These are phyloP conservation scores for pig (Sus scrofa) DNA, from an alignment of 2,113 vertebrate species.

Conservation along the genomic window DNA sequence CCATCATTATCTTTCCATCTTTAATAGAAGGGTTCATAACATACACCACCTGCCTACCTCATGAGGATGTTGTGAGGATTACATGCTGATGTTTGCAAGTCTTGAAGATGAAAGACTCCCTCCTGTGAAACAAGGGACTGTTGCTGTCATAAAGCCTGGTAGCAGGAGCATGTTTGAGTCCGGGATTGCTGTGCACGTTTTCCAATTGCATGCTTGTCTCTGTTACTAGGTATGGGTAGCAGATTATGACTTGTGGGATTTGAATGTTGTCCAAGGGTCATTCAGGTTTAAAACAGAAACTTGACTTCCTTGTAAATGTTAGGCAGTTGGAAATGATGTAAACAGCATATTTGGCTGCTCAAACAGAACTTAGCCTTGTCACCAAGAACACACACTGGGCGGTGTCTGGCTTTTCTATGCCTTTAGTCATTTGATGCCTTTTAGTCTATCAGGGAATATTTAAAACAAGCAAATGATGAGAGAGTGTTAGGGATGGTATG, in stretches of 20 bases:
- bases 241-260: background rate
- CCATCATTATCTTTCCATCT: slow-evolving; percentile 11
- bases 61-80: slow-evolving; percentile 1
- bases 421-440: slow-evolving; percentile 3
- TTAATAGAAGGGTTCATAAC: background rate
- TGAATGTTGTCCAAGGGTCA: slow-evolving; percentile 1
- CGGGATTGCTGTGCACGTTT: background rate
- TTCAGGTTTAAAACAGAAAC: background rate
- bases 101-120: slow-evolving; percentile 2
- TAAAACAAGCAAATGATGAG: slow-evolving; percentile 19
- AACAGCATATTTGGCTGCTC: background rate
- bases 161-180: background rate
- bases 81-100: slow-evolving; percentile 16
- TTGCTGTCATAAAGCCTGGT: background rate
- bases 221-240: background rate
- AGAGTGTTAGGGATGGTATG: background rate
- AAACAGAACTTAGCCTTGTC: background rate
- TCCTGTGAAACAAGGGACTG: background rate
- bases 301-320: background rate
- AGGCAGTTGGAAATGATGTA: background rate
- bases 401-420: background rate
- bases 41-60: background rate
- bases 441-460: slow-evolving; percentile 12
- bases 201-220: background rate
- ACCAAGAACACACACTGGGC: background rate